Evolutionary conservation across 2,113 vertebrate genomes (phyloP), one percentile per base, ranked within the genome.

Genomic region (Oncorhynchus mykiss): DNA sequence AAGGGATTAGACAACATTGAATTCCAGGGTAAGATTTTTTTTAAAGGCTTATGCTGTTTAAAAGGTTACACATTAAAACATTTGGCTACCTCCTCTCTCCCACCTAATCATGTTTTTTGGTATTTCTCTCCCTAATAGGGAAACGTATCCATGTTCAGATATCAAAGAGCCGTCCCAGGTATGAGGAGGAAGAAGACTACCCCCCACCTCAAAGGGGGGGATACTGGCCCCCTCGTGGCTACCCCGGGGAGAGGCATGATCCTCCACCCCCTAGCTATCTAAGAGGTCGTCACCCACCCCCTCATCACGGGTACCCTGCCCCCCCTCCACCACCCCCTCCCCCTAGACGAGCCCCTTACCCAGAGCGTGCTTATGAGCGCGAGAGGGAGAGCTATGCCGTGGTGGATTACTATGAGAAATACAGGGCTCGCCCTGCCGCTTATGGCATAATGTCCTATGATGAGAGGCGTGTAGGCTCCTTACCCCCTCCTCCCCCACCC

Each of bases 61-160:
- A 25, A 79, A 88, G 72, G 20, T 45, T 45, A 45, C 39, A 45
- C 39, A 11, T 45, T 11, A 54, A 54, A 16, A 54, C 49, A 4
- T 54, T 54, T 54, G 12, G 14, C 1, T 54, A 18, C 12, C 18
- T 9, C 2, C 3, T 4, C 51, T 16, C 51, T 54, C 18, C 12
- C 14, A 54, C 16, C 51, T 67, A 16, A 1, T 67, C 3, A n/a
- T 54, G 16, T 16, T 18, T 2, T 16, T 64, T 22, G 18, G 5
- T 27, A 12, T 16, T 18, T 59, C 4, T 16, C 11, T 59, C 16
- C 13, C 5, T 67, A 66, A 16, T 91, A 99, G 97, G 95, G 59
- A 98, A 98, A 93, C 90, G 95, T 89, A 99, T 99, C 94, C 97
- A 97, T 85, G 97, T 99, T 86, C 97, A 99, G 90, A 91, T 99